These are phyloP conservation scores for Corynorhinus townsendii DNA, from an alignment of 2,113 vertebrate genomes.

Conservation along the genomic window DNA sequence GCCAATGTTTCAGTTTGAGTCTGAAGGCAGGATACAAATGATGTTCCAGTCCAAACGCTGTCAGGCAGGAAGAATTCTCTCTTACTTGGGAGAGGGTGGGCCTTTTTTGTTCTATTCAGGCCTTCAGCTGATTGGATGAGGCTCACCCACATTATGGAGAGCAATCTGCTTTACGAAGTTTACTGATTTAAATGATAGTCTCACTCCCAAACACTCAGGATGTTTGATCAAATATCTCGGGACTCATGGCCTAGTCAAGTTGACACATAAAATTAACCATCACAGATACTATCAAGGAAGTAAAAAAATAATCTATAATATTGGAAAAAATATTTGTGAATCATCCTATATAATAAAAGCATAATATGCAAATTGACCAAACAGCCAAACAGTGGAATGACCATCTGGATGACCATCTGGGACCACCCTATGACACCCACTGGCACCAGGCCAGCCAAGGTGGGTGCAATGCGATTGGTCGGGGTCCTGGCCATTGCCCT, in stretches of 20 bases:
- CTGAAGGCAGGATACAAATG: neutral
- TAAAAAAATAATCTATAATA: neutral
- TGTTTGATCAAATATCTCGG: neutral
- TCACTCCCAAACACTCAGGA: neutral
- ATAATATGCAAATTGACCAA: too few species aligned
- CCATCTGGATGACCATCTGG: too few species aligned
- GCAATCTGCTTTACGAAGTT: neutral
- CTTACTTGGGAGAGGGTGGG: neutral
- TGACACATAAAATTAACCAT: neutral
- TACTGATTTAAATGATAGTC: neutral
- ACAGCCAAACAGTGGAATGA: too few species aligned
- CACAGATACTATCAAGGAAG: neutral
- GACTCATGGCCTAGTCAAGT: neutral
- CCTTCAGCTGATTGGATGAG: neutral
- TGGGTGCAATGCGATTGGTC: too few species aligned
- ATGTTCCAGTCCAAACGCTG: neutral
- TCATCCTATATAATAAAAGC: neutral
- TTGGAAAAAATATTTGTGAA: neutral
- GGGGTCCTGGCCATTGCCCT: too few species aligned
- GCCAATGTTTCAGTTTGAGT: neutral
- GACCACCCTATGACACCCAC: too few species aligned
- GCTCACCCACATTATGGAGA: neutral
- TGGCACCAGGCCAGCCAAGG: too few species aligned
- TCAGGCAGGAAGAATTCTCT: neutral
- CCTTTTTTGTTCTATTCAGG: neutral